Base-by-base conservation (phyloP, 1,140 invertebrate species). In the Nomia melanderi region DNA sequence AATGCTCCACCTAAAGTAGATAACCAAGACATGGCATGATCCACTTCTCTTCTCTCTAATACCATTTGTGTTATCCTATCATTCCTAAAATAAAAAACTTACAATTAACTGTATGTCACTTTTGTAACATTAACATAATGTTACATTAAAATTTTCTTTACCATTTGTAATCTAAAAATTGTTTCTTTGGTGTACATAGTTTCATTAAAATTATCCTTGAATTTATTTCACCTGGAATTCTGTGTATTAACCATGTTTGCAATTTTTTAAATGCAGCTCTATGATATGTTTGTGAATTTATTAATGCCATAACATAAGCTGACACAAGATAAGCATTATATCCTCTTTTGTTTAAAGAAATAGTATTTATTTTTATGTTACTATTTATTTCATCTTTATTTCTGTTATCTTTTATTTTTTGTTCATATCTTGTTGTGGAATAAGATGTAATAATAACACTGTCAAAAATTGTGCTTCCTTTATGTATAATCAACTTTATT, bases 1-100 rank as follows among this genome's bases (percentile, higher is more conserved):
- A 97, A 99, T 7, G 97, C 98, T 56, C 98, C 98, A 62, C 98
- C 98, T 17, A 99, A 93, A 1, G 98, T 99, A n/a, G 98, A 99
- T 4, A 99, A 92, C 97, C 98, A 98, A 5, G 97, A 97, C 94
- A 98, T 96, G 11, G 96, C 93, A 93, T 97, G 94, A 88, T 98
- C 96, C 79, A 98, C 92, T 92, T 97, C 95, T 80, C 95, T 93
- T 80, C 93, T 93, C 91, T 96, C 95, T 91, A 93, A 92, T 29
- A 91, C 91, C 83, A 93, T 93, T 71, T 75, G 67, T 47, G 79
- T 90, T 47, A 92, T 83, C 81, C 63, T 91, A 44, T 92, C 75
- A 81, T 88, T 91, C 92, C 92, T 93, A 47, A 73, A 86, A 87
- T 14, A 41, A 12, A 3, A 60, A 59, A 25, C 41, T 17, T 44